phyloP scores from a whole-genome alignment of 2,113 vertebrate species.

The Callionymus lyra region DNA sequence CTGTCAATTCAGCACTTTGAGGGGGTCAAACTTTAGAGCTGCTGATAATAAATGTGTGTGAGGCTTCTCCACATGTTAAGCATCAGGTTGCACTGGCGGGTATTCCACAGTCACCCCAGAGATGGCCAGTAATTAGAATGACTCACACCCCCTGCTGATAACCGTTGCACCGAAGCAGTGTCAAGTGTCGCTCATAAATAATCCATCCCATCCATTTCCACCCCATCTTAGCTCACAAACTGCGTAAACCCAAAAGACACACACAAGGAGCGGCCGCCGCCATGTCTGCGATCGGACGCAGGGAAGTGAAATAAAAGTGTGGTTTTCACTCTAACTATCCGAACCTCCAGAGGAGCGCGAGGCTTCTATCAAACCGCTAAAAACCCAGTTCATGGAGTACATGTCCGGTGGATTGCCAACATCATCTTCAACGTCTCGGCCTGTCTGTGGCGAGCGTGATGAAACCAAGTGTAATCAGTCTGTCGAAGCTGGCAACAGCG shows the following conservation, averaged over 20 bases:
- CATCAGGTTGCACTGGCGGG: slow-evolving; percentile 39
- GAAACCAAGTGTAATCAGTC: slow-evolving; percentile 58
- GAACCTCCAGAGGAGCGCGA: no score
- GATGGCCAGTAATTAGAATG: slow-evolving; percentile 43
- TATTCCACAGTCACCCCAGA: slow-evolving; percentile 9
- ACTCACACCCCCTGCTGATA: slow-evolving; percentile 46
- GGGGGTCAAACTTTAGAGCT: no score
- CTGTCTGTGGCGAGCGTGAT: slow-evolving; percentile 33
- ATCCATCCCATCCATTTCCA: slow-evolving; percentile 60
- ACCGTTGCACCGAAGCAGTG: slow-evolving; percentile 23
- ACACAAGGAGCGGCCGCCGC: slow-evolving; percentile 8
- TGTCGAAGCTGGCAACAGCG: no score
- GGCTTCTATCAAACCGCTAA: neutral
- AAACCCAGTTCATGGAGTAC: neutral
- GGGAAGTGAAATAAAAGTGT: neutral
- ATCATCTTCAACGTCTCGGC: slow-evolving; percentile 14
- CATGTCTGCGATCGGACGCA: slow-evolving; percentile 8
- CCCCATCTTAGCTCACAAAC: slow-evolving; percentile 6
- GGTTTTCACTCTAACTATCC: no score
- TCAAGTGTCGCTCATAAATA: slow-evolving; percentile 62
- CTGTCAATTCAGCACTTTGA: no score
- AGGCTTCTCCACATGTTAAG: slow-evolving; percentile 10
- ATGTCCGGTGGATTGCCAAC: no score
- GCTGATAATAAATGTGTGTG: no score
- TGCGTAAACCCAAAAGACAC: slow-evolving; percentile 17